Conservation (phyloP, 1,140 invertebrate species). For the Nomia melanderi region DNA sequence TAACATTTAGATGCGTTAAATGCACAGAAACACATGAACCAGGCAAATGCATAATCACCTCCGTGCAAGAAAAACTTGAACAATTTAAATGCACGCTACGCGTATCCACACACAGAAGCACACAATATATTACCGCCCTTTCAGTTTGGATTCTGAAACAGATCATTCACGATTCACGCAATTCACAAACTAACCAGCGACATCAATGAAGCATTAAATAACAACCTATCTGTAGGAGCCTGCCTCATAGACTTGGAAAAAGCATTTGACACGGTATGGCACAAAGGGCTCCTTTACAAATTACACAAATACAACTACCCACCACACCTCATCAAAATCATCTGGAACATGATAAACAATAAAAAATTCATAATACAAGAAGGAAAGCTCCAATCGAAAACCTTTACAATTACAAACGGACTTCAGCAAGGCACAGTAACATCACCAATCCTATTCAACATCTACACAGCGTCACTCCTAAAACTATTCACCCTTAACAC, state of each 20-base stretch:
- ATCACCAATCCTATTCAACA: conserved; percentile 41
- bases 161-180: not conserved
- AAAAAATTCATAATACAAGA: not conserved
- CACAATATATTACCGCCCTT: not conserved
- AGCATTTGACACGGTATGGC: no score
- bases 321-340: not conserved
- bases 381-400: not conserved
- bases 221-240: conserved; percentile 43
- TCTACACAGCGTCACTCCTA: not conserved
- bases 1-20: conserved; percentile 48
- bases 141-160: not conserved
- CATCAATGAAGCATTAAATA: not conserved
- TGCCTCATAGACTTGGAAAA: no score
- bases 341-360: conserved; percentile 36
- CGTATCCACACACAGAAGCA: no score
- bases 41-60: conserved; percentile 12
- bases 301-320: conserved; percentile 44
- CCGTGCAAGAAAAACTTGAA: no score
- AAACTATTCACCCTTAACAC: no score
- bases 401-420: not conserved
- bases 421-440: conserved; percentile 8
- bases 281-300: conserved; percentile 27
- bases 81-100: no score
- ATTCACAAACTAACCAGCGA: conserved; percentile 4
- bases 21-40: conserved; percentile 25